phyloP scores from a whole-genome alignment of 2,797 vertebrate species.

The Simalia tracyae region DNA sequence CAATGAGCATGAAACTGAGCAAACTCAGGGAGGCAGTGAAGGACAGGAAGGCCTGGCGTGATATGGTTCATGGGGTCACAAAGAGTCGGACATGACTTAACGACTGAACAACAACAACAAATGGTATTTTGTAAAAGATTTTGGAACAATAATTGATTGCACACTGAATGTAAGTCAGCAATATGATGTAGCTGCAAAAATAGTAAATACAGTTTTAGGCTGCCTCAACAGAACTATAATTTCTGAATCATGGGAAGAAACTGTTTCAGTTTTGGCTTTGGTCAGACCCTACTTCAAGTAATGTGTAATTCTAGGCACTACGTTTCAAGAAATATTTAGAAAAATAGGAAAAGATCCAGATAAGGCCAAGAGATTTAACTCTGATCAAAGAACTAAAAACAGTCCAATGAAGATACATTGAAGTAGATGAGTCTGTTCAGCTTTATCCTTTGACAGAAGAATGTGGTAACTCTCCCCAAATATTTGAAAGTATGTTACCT shows the following conservation, averaged over 20 bases:
- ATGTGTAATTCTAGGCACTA: not conserved
- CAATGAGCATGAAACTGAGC: no score
- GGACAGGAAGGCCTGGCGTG: no score
- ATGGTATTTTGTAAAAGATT: not conserved
- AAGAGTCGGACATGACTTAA: no score
- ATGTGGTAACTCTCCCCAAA: not conserved
- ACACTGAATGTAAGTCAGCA: not conserved
- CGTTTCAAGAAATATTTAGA: not conserved
- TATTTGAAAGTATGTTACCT: not conserved
- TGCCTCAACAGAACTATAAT: not conserved
- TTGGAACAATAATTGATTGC: not conserved
- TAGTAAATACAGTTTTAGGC: not conserved
- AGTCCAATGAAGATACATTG: not conserved
- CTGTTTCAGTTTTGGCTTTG: not conserved
- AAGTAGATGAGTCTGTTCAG: not conserved
- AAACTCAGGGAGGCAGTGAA: no score
- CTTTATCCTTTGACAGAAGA: not conserved
- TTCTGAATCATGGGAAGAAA: not conserved
- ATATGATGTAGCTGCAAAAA: not conserved
- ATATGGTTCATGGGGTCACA: no score
- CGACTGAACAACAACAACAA: no score
- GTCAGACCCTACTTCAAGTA: not conserved
- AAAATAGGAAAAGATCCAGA: not conserved
- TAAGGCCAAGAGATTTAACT: not conserved
- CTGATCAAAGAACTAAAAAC: not conserved